Percentiles rank a stretch among this genome's conserved stretches.
Conservation (phyloP, 1,140 invertebrate genomes). For the Drosophila kikkawai region DNA sequence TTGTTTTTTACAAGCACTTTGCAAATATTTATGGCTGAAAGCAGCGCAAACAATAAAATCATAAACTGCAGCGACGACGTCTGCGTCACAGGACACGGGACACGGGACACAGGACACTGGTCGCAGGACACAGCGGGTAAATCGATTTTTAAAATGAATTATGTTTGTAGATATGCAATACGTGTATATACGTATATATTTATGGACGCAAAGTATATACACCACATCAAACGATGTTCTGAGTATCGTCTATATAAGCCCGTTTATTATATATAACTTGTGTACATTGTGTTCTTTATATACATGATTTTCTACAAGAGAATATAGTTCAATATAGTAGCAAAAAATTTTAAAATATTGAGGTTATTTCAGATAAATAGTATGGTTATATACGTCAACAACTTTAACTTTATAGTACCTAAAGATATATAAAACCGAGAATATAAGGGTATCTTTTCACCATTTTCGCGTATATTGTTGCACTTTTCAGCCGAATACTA, state of each 20-base stretch:
- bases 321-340: neutral
- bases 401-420: no score
- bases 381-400: no score
- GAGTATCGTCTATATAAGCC: neutral
- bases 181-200: conserved; percentile 34
- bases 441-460: neutral
- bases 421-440: neutral
- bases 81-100: conserved; percentile 50
- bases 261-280: conserved; percentile 3
- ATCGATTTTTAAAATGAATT: conserved; percentile 81
- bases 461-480: neutral
- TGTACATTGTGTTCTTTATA: neutral
- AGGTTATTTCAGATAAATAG: neutral
- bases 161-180: conserved; percentile 72
- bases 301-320: neutral
- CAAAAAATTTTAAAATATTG: neutral
- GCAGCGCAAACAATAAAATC: conserved; percentile 80
- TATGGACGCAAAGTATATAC: conserved; percentile 13
- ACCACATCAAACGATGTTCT: conserved; percentile 22
- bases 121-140: conserved; percentile 45
- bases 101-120: conserved; percentile 23
- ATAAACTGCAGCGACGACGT: conserved; percentile 73
- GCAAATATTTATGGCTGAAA: conserved; percentile 80
- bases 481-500: conserved; percentile 5
- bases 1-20: conserved; percentile 82